Base-by-base conservation (phyloP, 2,797 vertebrate genomes). In the Acomys russatus region DNA sequence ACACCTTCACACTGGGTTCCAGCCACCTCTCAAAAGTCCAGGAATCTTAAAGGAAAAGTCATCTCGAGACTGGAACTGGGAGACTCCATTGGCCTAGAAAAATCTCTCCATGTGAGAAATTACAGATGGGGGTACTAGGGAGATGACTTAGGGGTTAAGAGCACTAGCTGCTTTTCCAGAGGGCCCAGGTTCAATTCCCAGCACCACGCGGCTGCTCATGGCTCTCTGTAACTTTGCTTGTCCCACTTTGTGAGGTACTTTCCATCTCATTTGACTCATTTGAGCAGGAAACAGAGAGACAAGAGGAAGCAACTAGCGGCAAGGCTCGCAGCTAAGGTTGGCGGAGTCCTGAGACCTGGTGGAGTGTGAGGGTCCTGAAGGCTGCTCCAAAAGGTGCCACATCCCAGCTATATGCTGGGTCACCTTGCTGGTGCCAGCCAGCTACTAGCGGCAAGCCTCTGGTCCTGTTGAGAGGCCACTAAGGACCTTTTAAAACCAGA, bases 1-100 rank as follows among this genome's bases (percentile, higher is more conserved):
- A 92, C 80, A 51, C 93, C 82, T 92, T 91, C 80, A 77, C 49
- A 91, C 14, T 64, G 30, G 9, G 64, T 94, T 96, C 79, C 17
- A 44, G 10, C 88, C 38, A 68, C 35, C 59, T 9, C 22, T 91
- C 59, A 94, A 59, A 94, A 38, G 76, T 83, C 68, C 15, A 33
- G 66, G 23, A 90, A 76, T 90, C 88, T 49, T 87, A 59, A 87
- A 74, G 92, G 44, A 93, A 91, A 59, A 44, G 10, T 6, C 51
- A 92, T 95, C 68, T 93, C 23, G 35, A 80, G 70, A 76, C 17
- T 35, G 68, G 80, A 25, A 35, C 14, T 54, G 14, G 83, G 17
- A 83, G 66, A 83, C 20, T 59, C 23, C 64, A 35, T 94, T 95
- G 87, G 9, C 56, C 73, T 96, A 56, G 54, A 92, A 87, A 87